Conservation (phyloP, 1,140 invertebrate species). For the Charaxes varanes region DNA sequence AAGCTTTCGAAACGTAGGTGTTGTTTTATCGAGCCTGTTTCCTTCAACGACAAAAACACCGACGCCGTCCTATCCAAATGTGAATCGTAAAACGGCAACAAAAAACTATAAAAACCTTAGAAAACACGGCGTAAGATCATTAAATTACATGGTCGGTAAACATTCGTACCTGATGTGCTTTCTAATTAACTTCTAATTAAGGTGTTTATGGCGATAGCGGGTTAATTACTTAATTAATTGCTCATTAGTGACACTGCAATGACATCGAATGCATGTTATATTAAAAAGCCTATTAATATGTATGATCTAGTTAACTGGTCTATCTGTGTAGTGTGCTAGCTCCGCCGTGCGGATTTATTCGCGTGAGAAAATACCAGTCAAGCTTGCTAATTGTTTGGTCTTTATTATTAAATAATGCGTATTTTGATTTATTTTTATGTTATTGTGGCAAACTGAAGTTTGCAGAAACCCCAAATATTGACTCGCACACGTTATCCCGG, state of each 20-base stretch:
- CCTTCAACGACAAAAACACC: too few relatives aligned
- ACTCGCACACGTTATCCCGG: too few relatives aligned
- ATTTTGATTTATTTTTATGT: too few relatives aligned
- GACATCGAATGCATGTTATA: conserved; percentile 35
- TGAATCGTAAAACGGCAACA: conserved; percentile 1
- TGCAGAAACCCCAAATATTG: too few relatives aligned
- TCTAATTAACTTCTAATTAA: conserved; percentile 32
- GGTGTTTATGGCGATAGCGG: conserved; percentile 43
- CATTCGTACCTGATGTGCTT: conserved; percentile 18
- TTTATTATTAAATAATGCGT: too few relatives aligned
- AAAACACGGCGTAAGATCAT: not conserved
- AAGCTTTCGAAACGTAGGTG: too few relatives aligned
- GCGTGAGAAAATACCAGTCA: too few relatives aligned
- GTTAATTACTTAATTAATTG: conserved; percentile 52
- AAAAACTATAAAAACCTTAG: not conserved
- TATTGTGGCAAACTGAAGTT: too few relatives aligned
- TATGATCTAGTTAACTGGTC: conserved; percentile 5
- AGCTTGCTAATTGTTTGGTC: too few relatives aligned
- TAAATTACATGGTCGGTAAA: conserved; percentile 15
- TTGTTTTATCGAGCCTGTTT: too few relatives aligned
- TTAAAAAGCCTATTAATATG: conserved; percentile 21
- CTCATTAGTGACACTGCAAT: conserved; percentile 42
- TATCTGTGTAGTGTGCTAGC: not conserved
- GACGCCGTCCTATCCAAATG: too few relatives aligned
- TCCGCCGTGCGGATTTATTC: too few relatives aligned